Base-by-base conservation (phyloP, 1,140 invertebrate genomes). In the Sarcophaga peregrina region DNA sequence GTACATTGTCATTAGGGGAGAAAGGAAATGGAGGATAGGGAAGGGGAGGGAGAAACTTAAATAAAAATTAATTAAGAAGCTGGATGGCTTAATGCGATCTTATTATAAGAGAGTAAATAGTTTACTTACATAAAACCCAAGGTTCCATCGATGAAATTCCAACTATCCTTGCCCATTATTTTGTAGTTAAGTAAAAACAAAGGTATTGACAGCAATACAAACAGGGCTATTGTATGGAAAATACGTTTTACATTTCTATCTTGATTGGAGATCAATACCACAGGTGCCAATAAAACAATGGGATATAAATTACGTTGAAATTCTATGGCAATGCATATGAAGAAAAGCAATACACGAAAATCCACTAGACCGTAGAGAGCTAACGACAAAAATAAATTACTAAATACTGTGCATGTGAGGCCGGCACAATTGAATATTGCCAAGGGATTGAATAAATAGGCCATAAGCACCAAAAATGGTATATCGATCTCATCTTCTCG, bases 381-480 rank as follows among this genome's bases (percentile, higher is more conserved):
- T 5, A 94, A 85, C 11, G 97, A 93, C 58, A 96, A 91, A 46
- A 96, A 92, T 10, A 98, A 91, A 91, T 99, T 99, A 82, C 95
- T 95, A 85, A 99, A 94, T 10, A 97, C 95, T 15, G 96, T 97
- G 7, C 97, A 98, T 0, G 97, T 98, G 87, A 95, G 94, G 50
- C 95, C 97, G n/a, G 96, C 94, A 92, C 97, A 99, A 85, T 96
- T 97, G 15, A 97, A 91, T 73, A 99, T 93, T 50, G 95, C 95
- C 87, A 97, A 97, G 0, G 98, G 98, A 92, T 98, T 99, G 84
- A 98, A 96, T 10, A 98, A 92, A 92, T 98, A 98, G 0, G 96
- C 95, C 82, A 95, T 93, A 84, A 94, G 90, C 0, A 97, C 95
- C 87, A 95, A 95, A 58, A 94, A 90, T 7, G 94, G 92, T 58